These are phyloP conservation scores for Drosophila bunnanda DNA, from an alignment of 2,888 invertebrate genomes.

Conservation along the genomic window DNA sequence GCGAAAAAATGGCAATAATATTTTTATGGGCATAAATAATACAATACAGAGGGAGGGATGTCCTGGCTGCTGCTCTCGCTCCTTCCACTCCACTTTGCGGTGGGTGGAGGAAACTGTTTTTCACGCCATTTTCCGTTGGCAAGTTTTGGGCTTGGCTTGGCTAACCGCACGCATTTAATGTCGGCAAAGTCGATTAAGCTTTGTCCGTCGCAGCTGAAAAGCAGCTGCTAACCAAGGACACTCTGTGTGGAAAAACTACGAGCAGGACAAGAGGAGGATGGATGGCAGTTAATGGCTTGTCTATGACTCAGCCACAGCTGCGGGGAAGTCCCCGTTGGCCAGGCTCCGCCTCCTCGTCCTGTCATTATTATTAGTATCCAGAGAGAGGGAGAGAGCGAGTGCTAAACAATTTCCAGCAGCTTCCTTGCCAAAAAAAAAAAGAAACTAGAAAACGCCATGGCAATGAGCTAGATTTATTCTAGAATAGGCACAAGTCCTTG, in stretches of 20 bases:
- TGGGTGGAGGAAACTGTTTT: conserved; percentile 51
- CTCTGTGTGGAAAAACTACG: conserved; percentile 4
- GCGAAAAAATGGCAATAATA: conserved; percentile 80
- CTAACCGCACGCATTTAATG: conserved; percentile 77
- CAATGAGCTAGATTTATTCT: conserved; percentile 27
- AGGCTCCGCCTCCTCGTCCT: background rate
- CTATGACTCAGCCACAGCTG: conserved; percentile 65
- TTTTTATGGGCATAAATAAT: conserved; percentile 79
- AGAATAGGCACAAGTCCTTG: conserved; percentile 20
- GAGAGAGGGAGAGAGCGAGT: conserved; percentile 34
- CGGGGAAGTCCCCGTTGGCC: conserved; percentile 1
- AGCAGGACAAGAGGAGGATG: background rate
- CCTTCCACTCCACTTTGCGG: background rate
- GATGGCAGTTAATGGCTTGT: conserved; percentile 34
- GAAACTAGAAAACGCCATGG: conserved; percentile 4
- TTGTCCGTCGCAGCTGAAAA: conserved; percentile 43
- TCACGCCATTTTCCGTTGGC: conserved; percentile 72
- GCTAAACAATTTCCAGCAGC: conserved; percentile 70
- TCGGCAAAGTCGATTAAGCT: conserved; percentile 76
- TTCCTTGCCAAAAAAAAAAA: conserved; percentile 58
- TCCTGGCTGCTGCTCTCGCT: conserved; percentile 1
- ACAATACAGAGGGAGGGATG: conserved; percentile 34
- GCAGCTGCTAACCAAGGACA: conserved; percentile 44
- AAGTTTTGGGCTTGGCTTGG: conserved; percentile 13
- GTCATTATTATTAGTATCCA: conserved; percentile 54